Evolutionary conservation across 2,113 vertebrate species (phyloP), one percentile per base, ranked within the genome.

Genomic region (Rattus rattus): DNA sequence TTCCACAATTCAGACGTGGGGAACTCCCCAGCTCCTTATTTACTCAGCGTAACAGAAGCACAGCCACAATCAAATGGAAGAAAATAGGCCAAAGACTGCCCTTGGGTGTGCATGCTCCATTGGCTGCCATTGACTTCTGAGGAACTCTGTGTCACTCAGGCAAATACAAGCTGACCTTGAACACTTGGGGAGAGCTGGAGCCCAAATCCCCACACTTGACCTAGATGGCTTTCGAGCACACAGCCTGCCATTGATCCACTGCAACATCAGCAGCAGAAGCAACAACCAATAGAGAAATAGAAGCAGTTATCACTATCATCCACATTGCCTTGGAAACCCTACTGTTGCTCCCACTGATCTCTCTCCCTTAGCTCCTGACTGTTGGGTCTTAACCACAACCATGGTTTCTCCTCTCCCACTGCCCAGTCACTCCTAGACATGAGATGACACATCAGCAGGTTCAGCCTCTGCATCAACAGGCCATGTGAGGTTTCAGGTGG

Each of bases 191-290:
- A 67, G 22, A 16, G 67, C 0, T n/a, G 13, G n/a, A 7, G 12
- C 33, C 65, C 43, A 4, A 9, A 54, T n/a, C 17, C 20, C 33
- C 7, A n/a, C 1, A 3, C 59, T 79, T 70, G 83, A 39, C 65
- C 86, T 20, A 19, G n/a, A 24, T 36, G 43, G 1, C 39, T 39
- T 90, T 20, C 39, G 0, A 20, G 33, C 30, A 7, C 26, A 0
- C 0, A 13, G 11, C 0, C 36, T 10, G 11, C n/a, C 4, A 17
- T 0, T 33, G 1, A n/a, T 0, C 0, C 4, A 20, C 47, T 0
- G 0, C 0, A 28, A 20, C 22, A 12, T 2, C 0, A 12, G 10
- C 33, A 20, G 52, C 3, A 20, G 0, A 9, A 17, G 2, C 1
- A 1, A 70, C 12, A 30, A 33, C 10, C 5, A 0, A 30, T 0